Evolutionary conservation across 2,797 vertebrate genomes (phyloP), one percentile per base, ranked within the genome.

Genomic region (Simalia tracyae): DNA sequence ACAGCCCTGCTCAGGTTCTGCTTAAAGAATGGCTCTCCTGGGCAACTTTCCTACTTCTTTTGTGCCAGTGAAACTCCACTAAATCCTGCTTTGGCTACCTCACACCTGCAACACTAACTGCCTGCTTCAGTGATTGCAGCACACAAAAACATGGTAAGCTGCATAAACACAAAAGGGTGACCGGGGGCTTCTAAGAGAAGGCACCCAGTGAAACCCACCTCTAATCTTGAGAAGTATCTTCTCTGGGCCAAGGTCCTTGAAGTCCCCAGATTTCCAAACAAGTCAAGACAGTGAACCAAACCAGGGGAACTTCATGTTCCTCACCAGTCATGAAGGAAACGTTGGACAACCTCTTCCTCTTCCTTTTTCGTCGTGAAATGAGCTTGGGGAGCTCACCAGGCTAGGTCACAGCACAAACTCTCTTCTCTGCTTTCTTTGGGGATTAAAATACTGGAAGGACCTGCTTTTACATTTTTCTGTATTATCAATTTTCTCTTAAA

Each of bases 1-100:
- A 94, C 68, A 91, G 28, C 66, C 89, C 89, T 92, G 94, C 95
- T 96, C 90, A 85, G 2, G 42, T 97, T 96, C 93, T 95, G 91
- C 36, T 24, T 87, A 63, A 91, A 88, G 94, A 95, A 14, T 64
- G n/a, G 50, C 54, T 64, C 57, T 7, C 88, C 92, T 4, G 31
- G 26, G 57, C 36, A 24, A 66, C 59, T 11, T 17, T 60, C 87
- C 66, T 64, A 17, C 36, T 54, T 92, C 15, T 57, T 60, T 85
- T 90, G 57, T 15, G 93, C 17, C 59, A 50, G 4, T 4, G n/a
- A 59, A 89, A 92, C 14, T 0, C 5, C 0, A 0, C 22, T 60
- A n/a, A 36, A 56, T 84, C 64, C 76, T 93, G 24, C 57, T 81
- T 84, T 92, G 24, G 10, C 14, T 6, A n/a, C 11, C 12, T 63